Base-by-base conservation (phyloP, 1,140 invertebrate genomes). In the Dolichoris vasculosae region DNA sequence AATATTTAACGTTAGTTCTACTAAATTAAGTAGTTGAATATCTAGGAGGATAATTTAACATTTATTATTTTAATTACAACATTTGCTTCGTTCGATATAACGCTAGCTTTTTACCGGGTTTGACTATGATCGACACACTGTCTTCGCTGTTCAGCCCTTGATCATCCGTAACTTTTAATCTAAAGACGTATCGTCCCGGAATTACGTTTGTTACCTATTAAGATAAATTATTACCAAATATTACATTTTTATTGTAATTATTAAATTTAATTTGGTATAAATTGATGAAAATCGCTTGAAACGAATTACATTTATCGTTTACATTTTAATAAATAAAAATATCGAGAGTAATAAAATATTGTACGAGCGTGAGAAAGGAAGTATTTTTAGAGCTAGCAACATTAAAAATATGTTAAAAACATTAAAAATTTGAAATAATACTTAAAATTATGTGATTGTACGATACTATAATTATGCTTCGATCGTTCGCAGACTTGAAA, bases 101-200 rank as follows among this genome's bases (percentile, higher is more conserved):
- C n/a, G 13, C 20, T 6, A 23, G 3, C 23, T 79, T 35, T 86
- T 88, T 91, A 95, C 95, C 95, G 88, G 96, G 94, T 92, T 97
- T 97, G 0, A 99, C 97, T 90, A 97, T 96, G 13, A 99, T 94
- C 71, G 96, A 97, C 9, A 97, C 97, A 13, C 96, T 96, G 90
- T 98, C 97, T 30, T 96, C 95, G 88, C 95, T 95, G 0, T 94
- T 95, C 23, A 97, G 93, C 4, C 98, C 98, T 92, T 99, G 97
- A 83, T 97, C 96, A 93, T 99, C 98, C 64, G 94, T 96, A 8
- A 99, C 98, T 83, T 96, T 97, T 48, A 99, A 93, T 89, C 96
- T 96, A 89, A 98, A 99, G 0, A 97, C 95, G 89, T 99, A 99
- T 87, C 96, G 95, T 0, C 98, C 98, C 13, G 96, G 95, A 84